Percentiles rank a stretch among this genome's conserved stretches.
Evolutionary conservation across 2,888 invertebrate genomes (phyloP).

Genomic region (Ephialtes manifestator): DNA sequence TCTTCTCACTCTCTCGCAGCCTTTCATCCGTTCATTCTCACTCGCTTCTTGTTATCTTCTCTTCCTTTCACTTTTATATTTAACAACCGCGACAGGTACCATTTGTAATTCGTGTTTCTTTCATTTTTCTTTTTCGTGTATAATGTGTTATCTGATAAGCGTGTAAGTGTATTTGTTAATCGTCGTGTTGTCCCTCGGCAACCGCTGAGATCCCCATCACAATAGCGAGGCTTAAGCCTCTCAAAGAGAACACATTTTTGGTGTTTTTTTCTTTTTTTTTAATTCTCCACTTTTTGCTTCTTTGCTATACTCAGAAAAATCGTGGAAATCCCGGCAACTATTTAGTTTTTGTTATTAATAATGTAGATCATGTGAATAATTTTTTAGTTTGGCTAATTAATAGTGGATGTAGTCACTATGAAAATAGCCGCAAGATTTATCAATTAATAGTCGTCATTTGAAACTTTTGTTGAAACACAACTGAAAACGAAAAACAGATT

Average conservation of each 20-base stretch:
- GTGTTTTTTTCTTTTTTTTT: slow-evolving; percentile 56
- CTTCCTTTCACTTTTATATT: slow-evolving; percentile 10
- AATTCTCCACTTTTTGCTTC: slow-evolving; percentile 26
- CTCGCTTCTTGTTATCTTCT: not conserved
- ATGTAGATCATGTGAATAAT: too few relatives aligned
- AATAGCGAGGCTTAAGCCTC: slow-evolving; percentile 36
- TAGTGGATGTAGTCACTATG: too few relatives aligned
- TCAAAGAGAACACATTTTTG: slow-evolving; percentile 69
- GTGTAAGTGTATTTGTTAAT: slow-evolving; percentile 18
- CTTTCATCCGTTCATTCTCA: slow-evolving; percentile 17
- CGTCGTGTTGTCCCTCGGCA: slow-evolving; percentile 44
- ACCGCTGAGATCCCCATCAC: slow-evolving; percentile 53
- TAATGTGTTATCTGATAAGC: slow-evolving; percentile 14
- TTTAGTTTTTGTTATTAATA: too few relatives aligned
- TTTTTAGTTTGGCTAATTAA: too few relatives aligned
- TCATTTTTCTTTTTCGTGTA: too few relatives aligned
- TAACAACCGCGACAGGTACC: slow-evolving; percentile 67
- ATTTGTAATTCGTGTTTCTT: slow-evolving; percentile 62
- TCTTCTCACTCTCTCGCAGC: slow-evolving; percentile 20
- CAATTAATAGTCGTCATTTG: too few relatives aligned
- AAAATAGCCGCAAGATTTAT: too few relatives aligned
- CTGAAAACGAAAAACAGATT: too few relatives aligned
- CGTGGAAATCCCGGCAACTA: too few relatives aligned
- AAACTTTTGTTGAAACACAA: too few relatives aligned
- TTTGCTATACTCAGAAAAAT: not conserved